Percentiles rank a stretch among this genome's conserved stretches.
phyloP scores from a whole-genome alignment of 1,140 invertebrate genomes.

The Colletes gigas region DNA sequence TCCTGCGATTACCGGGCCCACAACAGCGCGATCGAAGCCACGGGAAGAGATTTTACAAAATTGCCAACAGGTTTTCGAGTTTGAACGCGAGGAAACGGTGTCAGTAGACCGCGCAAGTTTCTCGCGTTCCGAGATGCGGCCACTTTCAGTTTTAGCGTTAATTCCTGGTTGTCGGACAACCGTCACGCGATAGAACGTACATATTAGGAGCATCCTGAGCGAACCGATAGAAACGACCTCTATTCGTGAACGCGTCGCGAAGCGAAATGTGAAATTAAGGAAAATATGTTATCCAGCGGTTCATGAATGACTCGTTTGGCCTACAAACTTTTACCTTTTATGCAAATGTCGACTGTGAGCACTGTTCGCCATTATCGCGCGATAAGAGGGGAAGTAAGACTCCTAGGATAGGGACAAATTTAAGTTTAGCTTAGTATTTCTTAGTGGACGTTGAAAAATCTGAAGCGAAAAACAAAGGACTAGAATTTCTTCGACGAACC shows the following conservation, averaged over 20 bases:
- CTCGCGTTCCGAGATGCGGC: no score
- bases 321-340: neutral
- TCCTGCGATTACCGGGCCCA: no score
- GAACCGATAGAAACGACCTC: neutral
- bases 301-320: conserved; percentile 6
- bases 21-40: neutral
- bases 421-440: no score
- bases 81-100: neutral
- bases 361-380: neutral
- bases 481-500: no score
- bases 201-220: neutral
- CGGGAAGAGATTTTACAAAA: no score
- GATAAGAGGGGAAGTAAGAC: no score
- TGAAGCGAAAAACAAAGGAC: neutral
- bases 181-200: neutral
- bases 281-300: neutral
- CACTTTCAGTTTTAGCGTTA: conserved; percentile 41
- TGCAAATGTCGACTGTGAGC: neutral
- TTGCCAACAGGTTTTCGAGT: neutral
- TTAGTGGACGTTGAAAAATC: no score
- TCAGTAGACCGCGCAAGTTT: neutral
- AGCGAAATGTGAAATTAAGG: neutral
- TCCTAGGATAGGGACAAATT: no score
- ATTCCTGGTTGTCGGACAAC: neutral
- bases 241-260: neutral